A percentile compares a stretch with the other conserved stretches of the same genome.
Conservation (phyloP, 2,888 invertebrate species). For the Elysia crispata region DNA sequence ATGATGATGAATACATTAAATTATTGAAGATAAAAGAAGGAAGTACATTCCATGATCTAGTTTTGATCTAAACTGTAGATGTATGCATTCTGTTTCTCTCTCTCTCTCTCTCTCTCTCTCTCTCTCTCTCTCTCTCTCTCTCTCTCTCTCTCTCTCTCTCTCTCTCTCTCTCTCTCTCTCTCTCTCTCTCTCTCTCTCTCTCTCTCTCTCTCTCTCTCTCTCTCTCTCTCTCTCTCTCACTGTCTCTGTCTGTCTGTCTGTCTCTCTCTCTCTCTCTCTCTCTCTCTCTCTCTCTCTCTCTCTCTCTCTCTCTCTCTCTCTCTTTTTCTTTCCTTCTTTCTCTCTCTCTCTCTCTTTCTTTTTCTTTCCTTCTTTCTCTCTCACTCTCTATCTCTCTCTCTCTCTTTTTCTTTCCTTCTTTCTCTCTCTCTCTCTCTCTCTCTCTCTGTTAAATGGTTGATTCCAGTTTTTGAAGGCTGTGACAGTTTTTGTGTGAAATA, state of each 20-base stretch:
- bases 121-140: slow-evolving; percentile 1
- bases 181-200: slow-evolving; percentile 38
- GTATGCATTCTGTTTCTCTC: neutral
- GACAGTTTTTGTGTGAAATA: too few relatives aligned
- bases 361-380: neutral
- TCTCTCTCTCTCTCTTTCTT: neutral
- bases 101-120: slow-evolving; percentile 13
- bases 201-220: slow-evolving; percentile 12
- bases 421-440: too few relatives aligned
- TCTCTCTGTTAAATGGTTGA: too few relatives aligned
- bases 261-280: neutral
- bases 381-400: slow-evolving; percentile 31
- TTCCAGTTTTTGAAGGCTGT: too few relatives aligned
- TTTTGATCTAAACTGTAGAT: neutral
- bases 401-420: too few relatives aligned
- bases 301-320: slow-evolving; percentile 30
- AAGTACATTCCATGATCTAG: too few relatives aligned
- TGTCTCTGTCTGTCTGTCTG: neutral
- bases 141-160: slow-evolving; percentile 24
- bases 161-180: slow-evolving; percentile 34
- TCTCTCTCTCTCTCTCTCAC: neutral
- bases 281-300: slow-evolving; percentile 20
- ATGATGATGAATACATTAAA: too few relatives aligned
- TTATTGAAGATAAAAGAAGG: too few relatives aligned
- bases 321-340: slow-evolving; percentile 5